Conservation (phyloP, 2,797 vertebrate genomes). For the Strix occidentalis region DNA sequence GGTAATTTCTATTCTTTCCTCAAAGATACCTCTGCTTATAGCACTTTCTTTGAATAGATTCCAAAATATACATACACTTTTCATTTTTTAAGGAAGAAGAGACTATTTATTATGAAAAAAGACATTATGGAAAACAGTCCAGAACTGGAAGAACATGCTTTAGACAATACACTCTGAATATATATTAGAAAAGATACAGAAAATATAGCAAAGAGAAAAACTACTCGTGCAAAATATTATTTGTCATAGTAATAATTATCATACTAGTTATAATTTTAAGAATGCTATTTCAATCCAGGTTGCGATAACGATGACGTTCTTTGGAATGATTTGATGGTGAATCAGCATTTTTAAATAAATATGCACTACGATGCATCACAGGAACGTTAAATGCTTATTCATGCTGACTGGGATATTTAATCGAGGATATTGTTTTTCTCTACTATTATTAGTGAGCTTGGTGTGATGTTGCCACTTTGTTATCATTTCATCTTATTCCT, state of each 20-base stretch:
- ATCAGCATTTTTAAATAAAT: neutral
- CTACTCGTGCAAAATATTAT: neutral
- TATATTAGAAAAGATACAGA: neutral
- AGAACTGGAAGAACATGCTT: neutral
- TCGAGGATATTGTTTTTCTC: slow-evolving; percentile 11
- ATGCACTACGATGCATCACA: neutral
- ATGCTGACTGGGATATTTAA: slow-evolving; percentile 12
- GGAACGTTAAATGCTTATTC: slow-evolving; percentile 47
- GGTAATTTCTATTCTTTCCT: neutral
- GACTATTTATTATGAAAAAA: neutral
- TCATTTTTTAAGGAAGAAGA: neutral
- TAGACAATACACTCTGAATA: neutral
- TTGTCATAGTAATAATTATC: neutral
- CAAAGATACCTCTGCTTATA: neutral
- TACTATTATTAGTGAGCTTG: slow-evolving; percentile 18
- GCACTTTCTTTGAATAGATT: neutral
- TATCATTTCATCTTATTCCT: slow-evolving; percentile 43
- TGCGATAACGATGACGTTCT: fast-evolving
- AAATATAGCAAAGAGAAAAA: neutral
- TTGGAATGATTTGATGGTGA: neutral
- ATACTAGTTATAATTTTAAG: neutral
- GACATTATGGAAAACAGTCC: neutral
- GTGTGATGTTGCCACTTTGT: neutral
- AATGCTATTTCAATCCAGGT: neutral
- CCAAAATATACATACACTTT: neutral